Percentiles rank a stretch among this genome's conserved stretches.
Evolutionary conservation across 2,888 invertebrate species (phyloP).

Genomic region (Latrodectus elegans): DNA sequence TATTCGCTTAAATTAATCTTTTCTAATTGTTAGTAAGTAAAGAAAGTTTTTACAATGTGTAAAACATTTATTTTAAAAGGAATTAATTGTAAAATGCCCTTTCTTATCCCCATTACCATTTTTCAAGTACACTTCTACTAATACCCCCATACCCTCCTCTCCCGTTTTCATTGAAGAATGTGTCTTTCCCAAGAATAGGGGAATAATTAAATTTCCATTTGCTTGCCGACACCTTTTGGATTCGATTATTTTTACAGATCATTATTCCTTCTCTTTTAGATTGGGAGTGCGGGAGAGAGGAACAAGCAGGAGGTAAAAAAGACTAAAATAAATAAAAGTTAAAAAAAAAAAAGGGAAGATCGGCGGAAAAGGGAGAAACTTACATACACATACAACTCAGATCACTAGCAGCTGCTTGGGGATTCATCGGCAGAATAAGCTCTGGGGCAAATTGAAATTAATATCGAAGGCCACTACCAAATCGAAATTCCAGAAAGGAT

Average conservation of each 20-base stretch:
- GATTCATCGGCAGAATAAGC: neutral
- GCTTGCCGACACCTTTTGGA: slow-evolving; percentile 68
- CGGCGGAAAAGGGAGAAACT: slow-evolving; percentile 10
- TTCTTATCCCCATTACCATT: too few relatives aligned
- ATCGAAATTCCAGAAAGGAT: neutral
- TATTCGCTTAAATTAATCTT: too few relatives aligned
- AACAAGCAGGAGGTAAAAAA: neutral
- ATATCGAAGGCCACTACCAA: slow-evolving; percentile 47
- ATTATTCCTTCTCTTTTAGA: slow-evolving; percentile 35
- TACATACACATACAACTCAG: slow-evolving; percentile 9
- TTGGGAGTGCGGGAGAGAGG: neutral
- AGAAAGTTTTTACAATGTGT: too few relatives aligned
- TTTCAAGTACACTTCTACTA: too few relatives aligned
- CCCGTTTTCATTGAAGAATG: slow-evolving; percentile 21
- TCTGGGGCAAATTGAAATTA: slow-evolving; percentile 67
- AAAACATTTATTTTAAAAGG: too few relatives aligned
- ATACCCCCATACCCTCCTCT: too few relatives aligned
- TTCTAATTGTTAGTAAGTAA: too few relatives aligned
- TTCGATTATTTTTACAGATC: slow-evolving; percentile 67
- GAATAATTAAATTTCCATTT: slow-evolving; percentile 70
- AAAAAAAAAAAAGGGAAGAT: slow-evolving; percentile 16
- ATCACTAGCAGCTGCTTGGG: slow-evolving; percentile 32
- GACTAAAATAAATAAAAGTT: slow-evolving; percentile 8
- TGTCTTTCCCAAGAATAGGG: slow-evolving; percentile 29
- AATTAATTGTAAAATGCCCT: too few relatives aligned